A percentile compares a stretch with the other conserved stretches of the same genome.
Evolutionary conservation across 2,113 vertebrate species (phyloP).

Genomic region (Pterophyllum scalare): DNA sequence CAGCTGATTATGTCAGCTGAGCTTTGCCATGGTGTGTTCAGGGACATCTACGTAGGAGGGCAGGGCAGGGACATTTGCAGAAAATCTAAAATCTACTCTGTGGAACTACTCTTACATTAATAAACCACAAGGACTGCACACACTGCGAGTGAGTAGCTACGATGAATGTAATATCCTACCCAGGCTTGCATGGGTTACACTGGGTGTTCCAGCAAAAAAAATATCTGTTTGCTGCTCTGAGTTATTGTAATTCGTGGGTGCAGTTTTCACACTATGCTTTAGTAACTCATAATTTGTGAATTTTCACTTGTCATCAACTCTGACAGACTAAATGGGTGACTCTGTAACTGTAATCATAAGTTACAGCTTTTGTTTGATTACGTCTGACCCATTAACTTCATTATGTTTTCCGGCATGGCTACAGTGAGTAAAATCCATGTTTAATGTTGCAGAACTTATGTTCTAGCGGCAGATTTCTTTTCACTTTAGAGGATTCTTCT

Average conservation of each 20-base stretch:
- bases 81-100: too few species aligned
- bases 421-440: not conserved
- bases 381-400: constrained; percentile 9
- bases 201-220: not conserved
- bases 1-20: constrained; percentile 7
- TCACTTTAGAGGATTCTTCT: not conserved
- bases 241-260: too few species aligned
- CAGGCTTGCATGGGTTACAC: not conserved
- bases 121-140: not conserved
- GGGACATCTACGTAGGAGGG: not conserved
- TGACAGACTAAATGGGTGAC: not conserved
- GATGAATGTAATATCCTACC: not conserved
- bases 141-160: not conserved
- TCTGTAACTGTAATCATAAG: constrained; percentile 1
- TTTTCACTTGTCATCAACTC: not conserved
- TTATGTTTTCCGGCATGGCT: not conserved
- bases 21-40: not conserved
- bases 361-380: not conserved
- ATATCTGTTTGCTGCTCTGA: not conserved
- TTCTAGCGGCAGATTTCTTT: not conserved
- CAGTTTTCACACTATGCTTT: not conserved
- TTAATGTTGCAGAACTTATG: constrained; percentile 1
- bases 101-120: not conserved
- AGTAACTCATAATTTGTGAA: not conserved
- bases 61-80: not conserved